A percentile compares a stretch with the other conserved stretches of the same genome.
phyloP scores from a whole-genome alignment of 2,888 invertebrate species.

The Noctuana brunneofusca region DNA sequence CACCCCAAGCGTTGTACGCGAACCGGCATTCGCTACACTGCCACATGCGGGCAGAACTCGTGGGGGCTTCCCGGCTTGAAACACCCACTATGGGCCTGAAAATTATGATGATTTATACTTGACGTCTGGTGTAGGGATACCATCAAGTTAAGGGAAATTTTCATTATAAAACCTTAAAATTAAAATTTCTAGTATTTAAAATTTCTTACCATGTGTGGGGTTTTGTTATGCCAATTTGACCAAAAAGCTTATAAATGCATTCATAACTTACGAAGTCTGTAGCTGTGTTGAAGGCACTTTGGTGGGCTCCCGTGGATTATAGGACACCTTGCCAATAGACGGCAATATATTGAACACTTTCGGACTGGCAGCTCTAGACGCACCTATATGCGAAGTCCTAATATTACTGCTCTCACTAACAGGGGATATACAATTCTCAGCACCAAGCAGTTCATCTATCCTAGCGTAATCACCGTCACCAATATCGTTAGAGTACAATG shows the following conservation, averaged over 20 bases:
- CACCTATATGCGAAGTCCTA: slow-evolving; percentile 73
- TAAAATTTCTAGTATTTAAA: no score
- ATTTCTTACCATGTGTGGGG: no score
- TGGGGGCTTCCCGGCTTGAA: slow-evolving; percentile 46
- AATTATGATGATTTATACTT: no score
- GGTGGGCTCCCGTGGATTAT: slow-evolving; percentile 61
- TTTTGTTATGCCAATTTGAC: no score
- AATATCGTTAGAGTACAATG: slow-evolving; percentile 69
- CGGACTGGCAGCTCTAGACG: slow-evolving; percentile 49
- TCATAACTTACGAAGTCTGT: slow-evolving; percentile 60
- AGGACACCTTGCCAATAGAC: slow-evolving; percentile 70
- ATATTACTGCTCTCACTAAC: slow-evolving; percentile 66
- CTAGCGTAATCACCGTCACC: slow-evolving; percentile 75
- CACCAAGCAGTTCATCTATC: slow-evolving; percentile 71
- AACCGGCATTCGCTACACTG: slow-evolving; percentile 94
- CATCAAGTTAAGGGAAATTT: no score
- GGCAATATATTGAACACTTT: slow-evolving; percentile 72
- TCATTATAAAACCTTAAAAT: no score
- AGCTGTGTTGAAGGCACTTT: slow-evolving; percentile 69
- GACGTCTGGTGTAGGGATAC: no score
- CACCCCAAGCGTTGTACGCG: slow-evolving; percentile 92
- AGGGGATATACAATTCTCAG: slow-evolving; percentile 75
- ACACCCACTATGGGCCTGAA: neutral
- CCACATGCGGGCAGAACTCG: slow-evolving; percentile 86
- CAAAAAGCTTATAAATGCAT: no score